phyloP scores from a whole-genome alignment of 2,888 invertebrate species.

The Volucella zonaria region DNA sequence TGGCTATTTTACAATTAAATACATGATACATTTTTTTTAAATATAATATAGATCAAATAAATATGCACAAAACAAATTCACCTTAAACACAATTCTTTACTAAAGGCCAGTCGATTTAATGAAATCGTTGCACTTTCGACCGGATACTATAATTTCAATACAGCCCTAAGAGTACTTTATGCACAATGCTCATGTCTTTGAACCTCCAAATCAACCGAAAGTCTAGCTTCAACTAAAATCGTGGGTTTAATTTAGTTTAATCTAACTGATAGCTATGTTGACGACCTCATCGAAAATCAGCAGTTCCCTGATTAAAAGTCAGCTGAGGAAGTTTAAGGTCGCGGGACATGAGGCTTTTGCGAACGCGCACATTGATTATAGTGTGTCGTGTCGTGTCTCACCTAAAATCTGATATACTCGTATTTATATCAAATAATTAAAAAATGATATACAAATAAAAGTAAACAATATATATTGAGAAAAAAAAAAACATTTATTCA shows the following conservation, averaged over 20 bases:
- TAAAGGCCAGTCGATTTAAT: constrained; percentile 12
- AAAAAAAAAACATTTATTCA: neutral
- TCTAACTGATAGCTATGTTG: constrained; percentile 59
- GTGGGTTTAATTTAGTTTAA: constrained; percentile 52
- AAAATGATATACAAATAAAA: constrained; percentile 17
- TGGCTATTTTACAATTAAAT: no score
- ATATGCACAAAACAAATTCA: constrained; percentile 49
- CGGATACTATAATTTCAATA: constrained; percentile 27
- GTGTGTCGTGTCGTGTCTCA: constrained; percentile 49
- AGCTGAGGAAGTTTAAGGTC: constrained; percentile 71
- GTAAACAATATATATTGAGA: neutral
- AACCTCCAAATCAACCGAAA: constrained; percentile 68
- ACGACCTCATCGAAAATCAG: constrained; percentile 67
- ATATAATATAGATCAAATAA: neutral
- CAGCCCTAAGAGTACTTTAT: constrained; percentile 33
- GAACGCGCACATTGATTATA: constrained; percentile 32
- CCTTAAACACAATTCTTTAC: constrained; percentile 32
- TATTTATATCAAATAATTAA: constrained; percentile 22
- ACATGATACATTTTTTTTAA: neutral
- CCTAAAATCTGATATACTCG: constrained; percentile 38
- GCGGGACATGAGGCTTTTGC: constrained; percentile 28
- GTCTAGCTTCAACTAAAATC: constrained; percentile 63
- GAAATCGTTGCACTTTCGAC: constrained; percentile 4
- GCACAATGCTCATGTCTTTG: constrained; percentile 48
- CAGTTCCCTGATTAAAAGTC: constrained; percentile 70